Conservation (phyloP, 2,888 invertebrate species). For the Parochlus steinenii region DNA sequence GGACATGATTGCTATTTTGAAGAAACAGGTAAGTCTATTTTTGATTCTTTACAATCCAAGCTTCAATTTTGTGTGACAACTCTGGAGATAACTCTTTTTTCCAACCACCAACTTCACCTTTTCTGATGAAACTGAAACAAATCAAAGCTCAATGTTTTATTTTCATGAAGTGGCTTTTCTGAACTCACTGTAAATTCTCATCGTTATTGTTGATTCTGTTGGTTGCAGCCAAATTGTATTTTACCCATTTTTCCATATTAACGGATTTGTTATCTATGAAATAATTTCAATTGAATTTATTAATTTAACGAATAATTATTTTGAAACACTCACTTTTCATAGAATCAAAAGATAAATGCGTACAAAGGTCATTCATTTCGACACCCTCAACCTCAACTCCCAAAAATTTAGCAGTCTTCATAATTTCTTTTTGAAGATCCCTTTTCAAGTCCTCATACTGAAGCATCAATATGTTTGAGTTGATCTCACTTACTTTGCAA, state of each 20-base stretch:
- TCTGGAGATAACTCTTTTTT: conserved; percentile 18
- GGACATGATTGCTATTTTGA: conserved; percentile 30
- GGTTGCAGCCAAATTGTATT: too few species aligned
- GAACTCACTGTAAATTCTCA: too few species aligned
- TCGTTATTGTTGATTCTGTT: too few species aligned
- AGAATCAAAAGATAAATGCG: conserved; percentile 22
- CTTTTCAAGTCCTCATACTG: conserved; percentile 26
- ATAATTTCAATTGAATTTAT: neutral
- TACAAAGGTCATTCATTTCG: conserved; percentile 18
- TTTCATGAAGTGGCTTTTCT: too few species aligned
- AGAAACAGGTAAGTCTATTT: conserved; percentile 25
- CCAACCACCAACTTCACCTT: conserved; percentile 17
- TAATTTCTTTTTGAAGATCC: conserved; percentile 20
- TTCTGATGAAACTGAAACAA: conserved; percentile 17
- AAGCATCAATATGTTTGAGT: conserved; percentile 23
- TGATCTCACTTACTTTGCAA: conserved; percentile 22
- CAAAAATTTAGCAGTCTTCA: conserved; percentile 20
- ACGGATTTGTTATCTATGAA: neutral
- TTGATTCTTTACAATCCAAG: conserved; percentile 1
- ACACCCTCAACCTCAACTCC: conserved; percentile 17
- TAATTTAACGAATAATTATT: too few species aligned
- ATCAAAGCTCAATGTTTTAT: too few species aligned
- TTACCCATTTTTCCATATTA: too few species aligned
- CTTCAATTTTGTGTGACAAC: too few species aligned
- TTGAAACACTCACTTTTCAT: conserved; percentile 24